Base-by-base conservation (phyloP, 1,140 invertebrate species). In the Achatina immaculata region DNA sequence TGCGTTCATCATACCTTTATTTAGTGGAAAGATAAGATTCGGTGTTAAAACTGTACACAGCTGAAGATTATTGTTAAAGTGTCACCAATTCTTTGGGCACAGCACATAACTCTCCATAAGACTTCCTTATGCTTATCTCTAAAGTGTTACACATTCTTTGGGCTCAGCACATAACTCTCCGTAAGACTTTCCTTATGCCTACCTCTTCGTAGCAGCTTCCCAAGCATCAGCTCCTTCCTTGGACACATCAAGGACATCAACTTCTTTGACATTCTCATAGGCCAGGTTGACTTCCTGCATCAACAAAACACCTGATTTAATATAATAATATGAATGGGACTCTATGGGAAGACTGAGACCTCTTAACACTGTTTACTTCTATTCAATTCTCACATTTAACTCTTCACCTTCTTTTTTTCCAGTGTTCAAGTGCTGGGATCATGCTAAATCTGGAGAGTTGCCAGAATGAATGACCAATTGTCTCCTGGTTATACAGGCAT, bases 251-350 rank as follows among this genome's bases (percentile, higher is more conserved):
- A 99, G 92, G 85, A 97, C 98, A 91, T 99, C 98, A 0, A 99
- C 97, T 93, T 99, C 98, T 90, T 99, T 99, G 0, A 99, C 96
- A 92, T 98, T 98, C 90, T 99, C 98, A 91, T 99, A 99, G 0
- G 98, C 98, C 80, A 98, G 92, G 91, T 98, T 98, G 0, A 99
- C 97, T 93, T 98, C 94, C 91, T 93, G 86, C 28, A 90, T 21
- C 19, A 76, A 6, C 1, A 24, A 74, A 36, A 0, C 28, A 74
- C n/a, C n/a, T n/a, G n/a, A 68, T 34, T 19, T 11, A 68, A 68
- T 24, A 31, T 24, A 21, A 19, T 19, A 21, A 11, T 68, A 11
- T n/a, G n/a, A n/a, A n/a, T n/a, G n/a, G n/a, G n/a, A n/a, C n/a
- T n/a, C n/a, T n/a, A n/a, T n/a, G n/a, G n/a, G n/a, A n/a, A n/a